Evolutionary conservation across 2,888 invertebrate genomes (phyloP).

Genomic region (Sceliomorpha sp.): DNA sequence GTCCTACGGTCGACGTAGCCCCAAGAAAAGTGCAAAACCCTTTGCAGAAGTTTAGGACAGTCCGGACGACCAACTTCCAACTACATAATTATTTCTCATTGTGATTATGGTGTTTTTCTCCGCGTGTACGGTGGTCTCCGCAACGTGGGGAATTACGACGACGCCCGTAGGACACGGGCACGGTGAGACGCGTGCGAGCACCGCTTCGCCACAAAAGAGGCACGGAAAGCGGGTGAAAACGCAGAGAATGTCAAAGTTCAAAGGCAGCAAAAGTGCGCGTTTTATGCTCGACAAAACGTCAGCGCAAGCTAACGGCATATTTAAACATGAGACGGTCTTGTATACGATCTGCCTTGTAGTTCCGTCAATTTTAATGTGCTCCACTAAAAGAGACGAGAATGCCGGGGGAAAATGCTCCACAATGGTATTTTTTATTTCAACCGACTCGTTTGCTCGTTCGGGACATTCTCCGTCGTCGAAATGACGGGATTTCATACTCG

Average conservation of each 20-base stretch:
- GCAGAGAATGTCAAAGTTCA: conserved; percentile 49
- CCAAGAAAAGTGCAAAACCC: no score
- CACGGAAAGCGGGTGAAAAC: conserved; percentile 45
- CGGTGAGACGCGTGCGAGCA: conserved; percentile 26
- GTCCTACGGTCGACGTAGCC: no score
- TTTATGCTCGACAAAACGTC: conserved; percentile 53
- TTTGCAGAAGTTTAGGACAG: no score
- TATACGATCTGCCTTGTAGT: conserved; percentile 16
- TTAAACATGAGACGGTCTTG: conserved; percentile 37
- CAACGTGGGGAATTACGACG: no score
- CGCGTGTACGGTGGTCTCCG: no score
- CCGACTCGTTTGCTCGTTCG: not conserved
- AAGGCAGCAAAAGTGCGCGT: conserved; percentile 50
- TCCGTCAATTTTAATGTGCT: conserved; percentile 44
- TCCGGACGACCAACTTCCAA: no score
- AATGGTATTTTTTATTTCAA: not conserved
- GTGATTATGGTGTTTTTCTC: no score
- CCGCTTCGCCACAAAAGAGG: conserved; percentile 21
- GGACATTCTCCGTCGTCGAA: no score
- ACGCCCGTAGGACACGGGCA: no score
- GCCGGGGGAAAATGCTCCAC: not conserved
- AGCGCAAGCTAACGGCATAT: conserved; percentile 47
- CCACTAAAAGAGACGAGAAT: conserved; percentile 21
- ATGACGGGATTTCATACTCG: no score
- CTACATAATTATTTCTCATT: no score